Evolutionary conservation across 2,113 vertebrate genomes (phyloP), one percentile per base, ranked within the genome.

Genomic region (Phalacrocorax aristotelis): DNA sequence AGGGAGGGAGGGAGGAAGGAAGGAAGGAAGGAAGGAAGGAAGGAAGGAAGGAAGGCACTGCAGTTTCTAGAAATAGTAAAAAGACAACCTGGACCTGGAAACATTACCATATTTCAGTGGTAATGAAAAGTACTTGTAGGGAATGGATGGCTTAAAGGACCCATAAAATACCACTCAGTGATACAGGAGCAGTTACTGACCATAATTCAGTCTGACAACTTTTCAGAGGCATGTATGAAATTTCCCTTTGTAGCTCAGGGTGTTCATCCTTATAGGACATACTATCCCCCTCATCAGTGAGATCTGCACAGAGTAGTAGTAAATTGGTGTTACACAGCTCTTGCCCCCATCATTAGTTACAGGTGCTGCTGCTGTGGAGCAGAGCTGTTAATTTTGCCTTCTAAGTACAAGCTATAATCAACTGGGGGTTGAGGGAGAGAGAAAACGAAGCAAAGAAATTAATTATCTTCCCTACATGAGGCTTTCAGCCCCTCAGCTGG

Each of bases 11-110:
- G 6, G 9, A 18, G 6, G 5, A 8, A 10, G 6, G 19, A 13
- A 7, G 13, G 6, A 14, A 13, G 5, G 2, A 10, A 15, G 7
- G 1, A 8, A 20, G 4, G 9, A 7, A 8, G 9, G 4, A 7
- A 3, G 3, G 13, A 9, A 18, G 8, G 22, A 40, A 48, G 38
- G 18, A 49, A 68, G 46, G 93, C 12, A 91, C 44, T 51, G 75
- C 68, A 83, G 80, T 78, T 77, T 97, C 90, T 89, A 57, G 84
- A 89, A 97, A 92, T 10, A 87, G 81, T 40, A 87, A 51, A 94
- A 97, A 49, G 66, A 66, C 74, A 82, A 95, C 82, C 85, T 94
- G 75, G 32, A 94, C 83, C 87, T 94, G 75, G 32, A 90, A 65
- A 78, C 38, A 48, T 49, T 91, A 82, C 72, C 58, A 68, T 71